Percentiles rank a stretch among this genome's conserved stretches.
Evolutionary conservation across 2,888 invertebrate species (phyloP).

Genomic region (Orthosia incerta): DNA sequence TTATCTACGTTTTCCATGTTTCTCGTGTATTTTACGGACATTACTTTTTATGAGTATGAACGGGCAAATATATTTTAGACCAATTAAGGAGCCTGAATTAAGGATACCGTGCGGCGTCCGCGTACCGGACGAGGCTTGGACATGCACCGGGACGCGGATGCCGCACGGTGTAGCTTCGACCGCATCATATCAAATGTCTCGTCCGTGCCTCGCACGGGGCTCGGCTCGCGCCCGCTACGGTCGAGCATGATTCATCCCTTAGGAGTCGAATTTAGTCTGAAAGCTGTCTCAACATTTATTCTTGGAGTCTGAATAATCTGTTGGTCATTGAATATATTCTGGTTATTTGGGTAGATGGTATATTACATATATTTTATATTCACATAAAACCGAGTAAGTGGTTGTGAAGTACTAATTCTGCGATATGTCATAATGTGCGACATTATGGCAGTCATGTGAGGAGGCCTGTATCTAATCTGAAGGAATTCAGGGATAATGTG

Average conservation of each 20-base stretch:
- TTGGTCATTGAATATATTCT: constrained; percentile 3
- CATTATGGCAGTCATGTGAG: neutral
- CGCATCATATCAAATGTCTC: no score
- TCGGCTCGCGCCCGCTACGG: no score
- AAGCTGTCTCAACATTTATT: neutral
- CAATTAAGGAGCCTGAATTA: neutral
- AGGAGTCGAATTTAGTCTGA: neutral
- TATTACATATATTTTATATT: neutral
- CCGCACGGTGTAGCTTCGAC: no score
- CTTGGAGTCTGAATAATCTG: neutral
- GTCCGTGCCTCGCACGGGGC: no score
- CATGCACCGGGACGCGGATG: no score
- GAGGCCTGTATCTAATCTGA: neutral
- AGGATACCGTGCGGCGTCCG: no score
- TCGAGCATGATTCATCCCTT: no score
- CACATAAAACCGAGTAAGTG: constrained; percentile 13
- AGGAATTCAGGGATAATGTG: constrained; percentile 26
- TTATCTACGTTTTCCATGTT: constrained; percentile 19
- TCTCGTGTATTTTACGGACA: constrained; percentile 1
- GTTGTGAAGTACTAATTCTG: constrained; percentile 10
- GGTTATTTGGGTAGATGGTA: neutral
- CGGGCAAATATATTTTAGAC: neutral
- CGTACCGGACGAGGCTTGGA: no score
- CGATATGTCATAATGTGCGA: constrained; percentile 10
- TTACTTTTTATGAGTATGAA: constrained; percentile 34